Conservation (phyloP, 2,113 vertebrate genomes). For the Leucopsar rothschildi region DNA sequence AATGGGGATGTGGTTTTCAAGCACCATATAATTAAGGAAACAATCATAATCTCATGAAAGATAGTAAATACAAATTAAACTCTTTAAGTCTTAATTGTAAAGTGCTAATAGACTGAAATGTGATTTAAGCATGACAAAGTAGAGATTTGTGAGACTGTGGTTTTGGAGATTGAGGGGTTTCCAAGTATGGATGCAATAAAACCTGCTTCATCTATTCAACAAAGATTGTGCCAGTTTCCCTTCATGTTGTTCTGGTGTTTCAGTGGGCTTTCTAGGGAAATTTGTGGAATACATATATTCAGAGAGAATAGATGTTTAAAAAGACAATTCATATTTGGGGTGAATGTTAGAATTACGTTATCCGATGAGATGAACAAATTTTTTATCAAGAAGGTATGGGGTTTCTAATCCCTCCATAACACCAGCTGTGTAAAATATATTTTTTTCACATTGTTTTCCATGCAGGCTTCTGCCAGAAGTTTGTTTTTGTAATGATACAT, state of each 20-base stretch:
- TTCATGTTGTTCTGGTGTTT: not conserved
- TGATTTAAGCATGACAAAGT: not conserved
- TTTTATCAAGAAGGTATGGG: accelerated
- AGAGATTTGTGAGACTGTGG: not conserved
- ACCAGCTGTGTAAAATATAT: not conserved
- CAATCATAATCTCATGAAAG: not conserved
- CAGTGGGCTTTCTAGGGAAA: not conserved
- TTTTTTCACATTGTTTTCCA: not conserved
- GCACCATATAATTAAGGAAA: not conserved
- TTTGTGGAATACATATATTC: not conserved
- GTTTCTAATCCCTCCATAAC: not conserved
- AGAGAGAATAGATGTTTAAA: not conserved
- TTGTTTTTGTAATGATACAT: not conserved
- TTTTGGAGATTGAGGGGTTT: not conserved
- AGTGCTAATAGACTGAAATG: not conserved
- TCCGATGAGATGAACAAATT: accelerated
- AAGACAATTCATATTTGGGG: not conserved
- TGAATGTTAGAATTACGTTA: not conserved
- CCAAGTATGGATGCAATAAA: accelerated
- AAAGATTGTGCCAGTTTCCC: not conserved
- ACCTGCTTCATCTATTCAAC: not conserved
- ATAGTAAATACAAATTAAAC: conserved; percentile 16
- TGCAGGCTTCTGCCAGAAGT: not conserved
- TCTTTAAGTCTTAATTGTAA: not conserved
- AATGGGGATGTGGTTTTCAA: not conserved